Conservation (phyloP, 2,888 invertebrate genomes). For the Oegoconia quadripuncta region DNA sequence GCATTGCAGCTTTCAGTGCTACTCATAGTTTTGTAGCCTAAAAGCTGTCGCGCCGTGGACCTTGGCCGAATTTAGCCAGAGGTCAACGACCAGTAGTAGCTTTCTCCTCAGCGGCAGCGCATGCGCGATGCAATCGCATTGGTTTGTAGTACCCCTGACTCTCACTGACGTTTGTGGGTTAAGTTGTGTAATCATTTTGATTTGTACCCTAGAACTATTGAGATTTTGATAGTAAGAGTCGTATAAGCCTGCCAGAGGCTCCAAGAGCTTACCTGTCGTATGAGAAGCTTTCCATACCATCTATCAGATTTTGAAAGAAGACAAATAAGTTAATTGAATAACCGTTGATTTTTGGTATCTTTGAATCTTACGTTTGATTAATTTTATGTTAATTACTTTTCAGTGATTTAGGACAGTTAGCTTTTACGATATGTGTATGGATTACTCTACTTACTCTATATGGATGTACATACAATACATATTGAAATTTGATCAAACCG, state of each 20-base stretch:
- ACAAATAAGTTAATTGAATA: too few relatives aligned
- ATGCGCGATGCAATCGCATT: conserved; percentile 47
- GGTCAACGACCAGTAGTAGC: conserved; percentile 56
- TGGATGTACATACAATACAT: not conserved
- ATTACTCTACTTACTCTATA: conserved; percentile 20
- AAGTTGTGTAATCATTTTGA: conserved; percentile 10
- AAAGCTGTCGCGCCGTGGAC: conserved; percentile 36
- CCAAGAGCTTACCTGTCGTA: too few relatives aligned
- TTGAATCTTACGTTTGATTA: too few relatives aligned
- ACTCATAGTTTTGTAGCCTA: conserved; percentile 1
- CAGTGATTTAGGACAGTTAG: too few relatives aligned
- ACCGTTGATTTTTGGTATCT: too few relatives aligned
- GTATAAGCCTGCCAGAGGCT: too few relatives aligned
- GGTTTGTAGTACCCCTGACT: conserved; percentile 31
- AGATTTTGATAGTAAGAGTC: too few relatives aligned
- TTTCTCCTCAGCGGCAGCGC: conserved; percentile 53
- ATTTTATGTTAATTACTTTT: too few relatives aligned
- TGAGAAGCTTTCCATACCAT: too few relatives aligned
- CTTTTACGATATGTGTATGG: not conserved
- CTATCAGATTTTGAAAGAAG: too few relatives aligned
- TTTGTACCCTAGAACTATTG: too few relatives aligned
- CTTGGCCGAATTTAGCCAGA: conserved; percentile 69
- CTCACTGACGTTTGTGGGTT: conserved; percentile 14
- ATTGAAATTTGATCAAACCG: conserved; percentile 13
- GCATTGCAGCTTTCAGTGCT: too few relatives aligned